Evolutionary conservation across 2,113 vertebrate species (phyloP).

Genomic region (Cettia cetti): DNA sequence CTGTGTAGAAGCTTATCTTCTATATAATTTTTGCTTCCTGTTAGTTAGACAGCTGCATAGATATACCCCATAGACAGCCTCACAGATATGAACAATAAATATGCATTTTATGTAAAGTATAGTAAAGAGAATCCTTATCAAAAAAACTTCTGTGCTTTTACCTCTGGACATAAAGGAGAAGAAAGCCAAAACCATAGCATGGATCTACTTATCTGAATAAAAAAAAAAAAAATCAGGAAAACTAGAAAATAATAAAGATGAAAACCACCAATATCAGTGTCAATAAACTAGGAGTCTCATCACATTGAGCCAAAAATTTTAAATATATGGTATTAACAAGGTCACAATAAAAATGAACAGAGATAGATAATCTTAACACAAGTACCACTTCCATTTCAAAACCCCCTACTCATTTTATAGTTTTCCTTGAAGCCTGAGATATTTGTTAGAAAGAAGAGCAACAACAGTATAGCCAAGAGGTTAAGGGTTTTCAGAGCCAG

Average conservation of each 20-base stretch:
- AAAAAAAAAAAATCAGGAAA: not conserved
- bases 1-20: not conserved
- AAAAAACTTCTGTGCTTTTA: not conserved
- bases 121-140: not conserved
- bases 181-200: not conserved
- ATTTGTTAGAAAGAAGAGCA: not conserved
- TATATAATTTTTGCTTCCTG: not conserved
- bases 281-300: not conserved
- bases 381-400: not conserved
- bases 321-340: not conserved
- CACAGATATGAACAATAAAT: not conserved
- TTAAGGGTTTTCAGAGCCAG: not conserved
- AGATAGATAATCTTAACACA: not conserved
- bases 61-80: no score
- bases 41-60: not conserved
- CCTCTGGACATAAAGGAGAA: not conserved
- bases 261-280: not conserved
- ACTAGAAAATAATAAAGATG: not conserved
- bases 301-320: not conserved
- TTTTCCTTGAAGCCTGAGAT: not conserved
- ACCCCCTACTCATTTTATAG: accelerated
- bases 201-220: not conserved
- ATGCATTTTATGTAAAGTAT: not conserved
- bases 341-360: not conserved
- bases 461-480: not conserved